phyloP scores from a whole-genome alignment of 2,888 invertebrate genomes.

The Galeopsomyia nigrocyanea region DNA sequence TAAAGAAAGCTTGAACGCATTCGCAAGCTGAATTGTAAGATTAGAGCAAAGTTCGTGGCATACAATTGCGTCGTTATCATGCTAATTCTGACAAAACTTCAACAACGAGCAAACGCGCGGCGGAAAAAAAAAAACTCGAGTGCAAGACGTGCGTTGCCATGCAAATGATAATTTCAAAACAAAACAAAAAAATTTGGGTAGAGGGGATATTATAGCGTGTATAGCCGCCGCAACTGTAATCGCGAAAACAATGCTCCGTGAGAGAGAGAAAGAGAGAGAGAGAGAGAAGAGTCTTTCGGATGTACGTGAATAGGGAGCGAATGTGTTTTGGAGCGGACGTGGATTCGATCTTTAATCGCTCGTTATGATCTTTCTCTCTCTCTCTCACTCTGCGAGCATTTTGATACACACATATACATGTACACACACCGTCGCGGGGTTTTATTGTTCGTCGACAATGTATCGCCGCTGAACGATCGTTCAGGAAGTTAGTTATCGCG shows the following conservation, averaged over 20 bases:
- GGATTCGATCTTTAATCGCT: no score
- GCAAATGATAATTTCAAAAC: conserved; percentile 12
- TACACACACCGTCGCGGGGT: no score
- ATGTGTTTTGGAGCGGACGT: conserved; percentile 2
- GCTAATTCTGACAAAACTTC: conserved; percentile 51
- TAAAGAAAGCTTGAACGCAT: no score
- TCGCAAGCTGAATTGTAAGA: no score
- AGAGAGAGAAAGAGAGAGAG: background rate
- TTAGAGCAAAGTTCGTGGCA: no score
- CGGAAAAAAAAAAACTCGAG: conserved; percentile 37
- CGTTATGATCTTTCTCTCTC: no score
- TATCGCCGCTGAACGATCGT: background rate
- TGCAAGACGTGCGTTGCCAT: conserved; percentile 2
- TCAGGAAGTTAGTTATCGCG: no score
- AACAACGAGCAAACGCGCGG: conserved; percentile 36
- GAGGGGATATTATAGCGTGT: background rate
- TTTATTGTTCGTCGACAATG: no score
- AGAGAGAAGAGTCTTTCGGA: background rate
- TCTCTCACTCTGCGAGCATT: no score
- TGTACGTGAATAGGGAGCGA: background rate
- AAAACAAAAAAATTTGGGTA: no score
- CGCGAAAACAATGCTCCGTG: background rate
- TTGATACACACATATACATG: no score
- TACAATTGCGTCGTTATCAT: conserved; percentile 32
- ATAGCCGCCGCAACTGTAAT: background rate